Percentiles rank a stretch among this genome's conserved stretches.
These are phyloP conservation scores for Eledone cirrhosa DNA, from an alignment of 2,888 invertebrate genomes.

Conservation along the genomic window DNA sequence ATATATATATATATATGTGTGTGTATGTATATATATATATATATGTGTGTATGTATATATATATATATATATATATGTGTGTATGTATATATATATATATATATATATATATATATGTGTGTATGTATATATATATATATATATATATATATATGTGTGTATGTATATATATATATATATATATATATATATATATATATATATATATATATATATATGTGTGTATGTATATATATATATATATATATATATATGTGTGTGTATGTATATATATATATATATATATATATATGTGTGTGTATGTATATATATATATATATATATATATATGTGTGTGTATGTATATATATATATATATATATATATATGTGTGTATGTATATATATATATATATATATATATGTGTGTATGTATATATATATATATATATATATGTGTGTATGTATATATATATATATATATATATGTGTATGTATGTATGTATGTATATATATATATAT, in stretches of 20 bases:
- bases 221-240: background rate
- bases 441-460: background rate
- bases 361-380: background rate
- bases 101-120: background rate
- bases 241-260: background rate
- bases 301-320: slow-evolving; percentile 6
- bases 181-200: background rate
- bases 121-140: background rate
- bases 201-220: background rate
- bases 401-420: background rate
- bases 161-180: background rate
- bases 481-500: background rate
- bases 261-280: background rate
- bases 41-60: background rate
- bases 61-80: background rate
- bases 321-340: background rate
- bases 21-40: background rate
- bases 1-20: background rate
- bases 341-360: background rate
- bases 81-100: background rate
- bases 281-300: background rate
- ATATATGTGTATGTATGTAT: background rate
- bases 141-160: background rate
- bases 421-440: background rate
- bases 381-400: background rate